Evolutionary conservation across 2,888 invertebrate species (phyloP), one percentile per base, ranked within the genome.

Genomic region (Agonopterix heracliana): DNA sequence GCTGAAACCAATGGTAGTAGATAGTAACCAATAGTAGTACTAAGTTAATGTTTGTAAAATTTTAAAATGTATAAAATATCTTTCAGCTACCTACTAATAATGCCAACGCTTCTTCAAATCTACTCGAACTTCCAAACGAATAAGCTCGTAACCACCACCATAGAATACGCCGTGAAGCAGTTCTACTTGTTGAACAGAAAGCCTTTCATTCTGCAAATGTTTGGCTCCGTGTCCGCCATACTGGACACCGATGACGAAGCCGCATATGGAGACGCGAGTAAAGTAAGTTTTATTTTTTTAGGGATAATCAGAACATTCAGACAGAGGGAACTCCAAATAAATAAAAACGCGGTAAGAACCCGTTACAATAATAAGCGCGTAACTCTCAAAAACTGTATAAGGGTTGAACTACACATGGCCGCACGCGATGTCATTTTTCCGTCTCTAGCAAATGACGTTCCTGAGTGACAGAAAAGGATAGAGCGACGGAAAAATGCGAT

Each of bases 91-190:
- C 90, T 99, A 48, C 90, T 98, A 63, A 98, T 99, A 60, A 98
- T 99, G 96, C 99, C 99, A 14, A 98, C 99, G 0, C 84, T 99
- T 26, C 86, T 99, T 45, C 96, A 98, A 86, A 95, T 99, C 49
- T 99, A 99, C 82, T 97, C 98, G 2, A 97, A 98, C 68, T 98
- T 98, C 80, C 99, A 98, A 87, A 98, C 98, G 0, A 99, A 99
- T 80, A 95, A 95, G 71, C 88, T 98, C 14, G 95, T 99, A 1
- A 97, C 96, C 4, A 95, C 97, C 0, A 98, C 98, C 0, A 96
- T 99, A 48, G 98, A 99, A 75, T 99, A 98, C 75, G 97, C 98
- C 0, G 98, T 98, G 10, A 98, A 98, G 71, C 99, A 99, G 74
- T 99, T 99, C 82, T 99, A 99, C 81, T 90, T 99, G 51, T 92